phyloP scores from a whole-genome alignment of 2,888 invertebrate species.

The Callyntrura guangdongensis region DNA sequence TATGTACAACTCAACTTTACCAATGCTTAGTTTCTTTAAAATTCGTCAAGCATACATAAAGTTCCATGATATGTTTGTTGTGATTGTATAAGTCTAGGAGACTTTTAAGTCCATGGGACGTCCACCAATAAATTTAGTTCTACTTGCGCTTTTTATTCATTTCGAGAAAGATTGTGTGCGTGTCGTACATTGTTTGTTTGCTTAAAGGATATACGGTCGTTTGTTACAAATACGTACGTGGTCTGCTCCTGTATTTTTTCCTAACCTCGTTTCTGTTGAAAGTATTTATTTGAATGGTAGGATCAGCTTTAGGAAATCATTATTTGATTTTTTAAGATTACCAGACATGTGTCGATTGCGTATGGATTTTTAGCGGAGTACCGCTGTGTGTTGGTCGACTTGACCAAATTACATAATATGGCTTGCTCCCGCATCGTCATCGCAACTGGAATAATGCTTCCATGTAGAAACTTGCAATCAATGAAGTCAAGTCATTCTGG shows the following conservation, averaged over 20 bases:
- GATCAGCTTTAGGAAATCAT: slow-evolving; percentile 5
- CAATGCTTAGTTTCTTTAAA: slow-evolving; percentile 38
- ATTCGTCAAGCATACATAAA: slow-evolving; percentile 56
- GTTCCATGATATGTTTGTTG: slow-evolving; percentile 50
- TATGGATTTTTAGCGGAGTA: slow-evolving; percentile 15
- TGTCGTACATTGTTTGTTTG: slow-evolving; percentile 49
- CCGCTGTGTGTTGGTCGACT: slow-evolving; percentile 36
- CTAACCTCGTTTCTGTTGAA: too few relatives aligned
- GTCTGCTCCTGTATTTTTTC: background rate
- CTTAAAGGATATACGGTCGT: background rate
- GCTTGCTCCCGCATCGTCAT: background rate
- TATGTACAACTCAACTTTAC: background rate
- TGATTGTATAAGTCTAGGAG: slow-evolving; percentile 62
- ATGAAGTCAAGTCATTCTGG: slow-evolving; percentile 49
- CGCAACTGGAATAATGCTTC: background rate
- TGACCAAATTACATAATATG: slow-evolving; percentile 7
- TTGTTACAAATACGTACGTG: slow-evolving; percentile 23
- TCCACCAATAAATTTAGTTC: slow-evolving; percentile 77
- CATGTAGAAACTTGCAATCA: slow-evolving; percentile 2
- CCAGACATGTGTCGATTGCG: slow-evolving; percentile 33
- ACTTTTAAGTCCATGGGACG: slow-evolving; percentile 72
- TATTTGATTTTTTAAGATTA: slow-evolving; percentile 5
- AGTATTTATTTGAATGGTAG: background rate
- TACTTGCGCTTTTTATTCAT: slow-evolving; percentile 61
- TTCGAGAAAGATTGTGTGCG: background rate